Evolutionary conservation across 1,140 invertebrate species (phyloP).

Genomic region (Thaumetopoea pityocampa): DNA sequence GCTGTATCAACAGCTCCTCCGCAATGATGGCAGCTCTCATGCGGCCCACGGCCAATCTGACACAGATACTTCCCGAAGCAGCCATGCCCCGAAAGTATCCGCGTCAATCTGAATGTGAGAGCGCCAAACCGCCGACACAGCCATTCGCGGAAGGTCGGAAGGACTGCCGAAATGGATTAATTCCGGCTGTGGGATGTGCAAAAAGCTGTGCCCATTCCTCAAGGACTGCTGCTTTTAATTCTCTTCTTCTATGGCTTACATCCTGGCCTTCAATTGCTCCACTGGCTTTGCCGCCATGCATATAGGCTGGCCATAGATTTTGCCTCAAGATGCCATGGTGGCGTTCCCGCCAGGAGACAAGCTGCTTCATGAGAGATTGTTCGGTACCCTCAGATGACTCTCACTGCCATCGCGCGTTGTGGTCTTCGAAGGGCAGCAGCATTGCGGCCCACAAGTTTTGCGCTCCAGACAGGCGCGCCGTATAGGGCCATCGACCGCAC

Average conservation of each 20-base stretch:
- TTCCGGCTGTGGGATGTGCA: background rate
- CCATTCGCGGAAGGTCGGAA: background rate
- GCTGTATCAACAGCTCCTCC: no score
- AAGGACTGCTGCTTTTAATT: no score
- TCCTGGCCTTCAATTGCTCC: no score
- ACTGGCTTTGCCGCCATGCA: no score
- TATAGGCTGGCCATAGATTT: background rate
- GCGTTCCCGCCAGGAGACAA: conserved; percentile 1
- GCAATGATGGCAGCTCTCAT: no score
- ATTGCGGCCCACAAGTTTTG: background rate
- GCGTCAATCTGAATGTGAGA: background rate
- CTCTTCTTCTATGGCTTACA: no score
- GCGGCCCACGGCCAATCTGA: no score
- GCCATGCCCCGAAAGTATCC: background rate
- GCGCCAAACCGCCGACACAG: background rate
- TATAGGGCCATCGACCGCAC: conserved; percentile 6
- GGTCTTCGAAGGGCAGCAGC: conserved; percentile 1
- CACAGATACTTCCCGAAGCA: no score
- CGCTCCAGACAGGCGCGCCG: conserved; percentile 5
- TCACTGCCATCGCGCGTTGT: background rate
- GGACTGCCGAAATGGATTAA: no score
- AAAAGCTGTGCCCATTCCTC: background rate
- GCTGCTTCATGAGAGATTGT: conserved; percentile 1
- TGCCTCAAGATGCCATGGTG: conserved; percentile 3
- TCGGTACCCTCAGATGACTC: background rate